A percentile compares a stretch with the other conserved stretches of the same genome.
These are phyloP conservation scores for Rhinoraja longicauda DNA, from an alignment of 2,797 vertebrate genomes.

Conservation along the genomic window DNA sequence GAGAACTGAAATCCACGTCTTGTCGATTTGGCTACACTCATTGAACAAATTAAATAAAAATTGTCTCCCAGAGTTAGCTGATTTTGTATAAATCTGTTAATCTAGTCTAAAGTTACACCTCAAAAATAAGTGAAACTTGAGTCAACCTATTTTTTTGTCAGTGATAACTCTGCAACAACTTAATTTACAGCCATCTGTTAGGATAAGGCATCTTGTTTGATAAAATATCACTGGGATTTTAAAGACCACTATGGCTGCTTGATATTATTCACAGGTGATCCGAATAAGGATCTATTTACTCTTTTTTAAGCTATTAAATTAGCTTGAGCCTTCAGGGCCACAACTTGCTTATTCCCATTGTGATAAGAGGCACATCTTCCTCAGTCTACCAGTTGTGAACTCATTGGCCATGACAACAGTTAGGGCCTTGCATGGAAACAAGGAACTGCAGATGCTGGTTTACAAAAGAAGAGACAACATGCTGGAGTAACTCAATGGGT, in stretches of 20 bases:
- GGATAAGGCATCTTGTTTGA: background rate
- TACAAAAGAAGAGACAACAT: too few relatives aligned
- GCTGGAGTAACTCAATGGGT: too few relatives aligned
- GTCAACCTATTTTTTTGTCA: too few relatives aligned
- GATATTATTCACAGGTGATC: background rate
- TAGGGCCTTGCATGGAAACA: background rate
- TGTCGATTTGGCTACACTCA: too few relatives aligned
- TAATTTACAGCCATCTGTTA: too few relatives aligned
- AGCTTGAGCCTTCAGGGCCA: background rate
- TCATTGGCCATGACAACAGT: background rate
- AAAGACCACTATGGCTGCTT: background rate
- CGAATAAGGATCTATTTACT: background rate
- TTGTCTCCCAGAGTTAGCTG: background rate
- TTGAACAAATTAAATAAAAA: too few relatives aligned
- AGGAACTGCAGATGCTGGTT: too few relatives aligned
- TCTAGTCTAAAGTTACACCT: background rate
- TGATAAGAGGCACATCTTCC: background rate
- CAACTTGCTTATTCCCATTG: background rate
- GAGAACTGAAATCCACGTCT: too few relatives aligned
- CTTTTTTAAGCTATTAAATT: background rate
- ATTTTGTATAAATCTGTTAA: background rate
- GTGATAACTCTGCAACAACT: background rate
- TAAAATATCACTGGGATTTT: background rate
- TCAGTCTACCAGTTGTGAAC: background rate
- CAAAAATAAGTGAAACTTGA: background rate